Evolutionary conservation across 2,888 invertebrate genomes (phyloP).

Genomic region (Neria commutata): DNA sequence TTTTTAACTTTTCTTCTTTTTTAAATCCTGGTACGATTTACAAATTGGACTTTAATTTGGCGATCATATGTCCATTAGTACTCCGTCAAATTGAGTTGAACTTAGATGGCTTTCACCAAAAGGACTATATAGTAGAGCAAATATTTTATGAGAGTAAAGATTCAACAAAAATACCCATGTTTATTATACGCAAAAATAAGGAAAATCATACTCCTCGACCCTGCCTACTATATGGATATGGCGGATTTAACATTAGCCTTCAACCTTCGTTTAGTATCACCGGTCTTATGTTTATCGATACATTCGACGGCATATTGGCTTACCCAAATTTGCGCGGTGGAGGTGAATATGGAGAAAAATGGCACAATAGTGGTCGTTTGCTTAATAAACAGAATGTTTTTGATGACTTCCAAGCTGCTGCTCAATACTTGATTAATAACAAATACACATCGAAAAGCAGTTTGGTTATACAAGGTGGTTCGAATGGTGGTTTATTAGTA

Average conservation of each 20-base stretch:
- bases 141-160: slow-evolving; percentile 93
- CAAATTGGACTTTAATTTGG: slow-evolving; percentile 77
- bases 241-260: slow-evolving; percentile 93
- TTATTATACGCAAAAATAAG: slow-evolving; percentile 78
- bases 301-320: slow-evolving; percentile 87
- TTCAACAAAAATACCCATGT: slow-evolving; percentile 95
- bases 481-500: slow-evolving; percentile 96
- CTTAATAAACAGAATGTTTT: slow-evolving; percentile 96
- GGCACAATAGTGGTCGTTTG: slow-evolving; percentile 93
- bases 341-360: slow-evolving; percentile 96
- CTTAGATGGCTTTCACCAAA: slow-evolving; percentile 80
- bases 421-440: slow-evolving; percentile 81
- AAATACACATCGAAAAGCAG: slow-evolving; percentile 79
- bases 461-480: slow-evolving; percentile 90
- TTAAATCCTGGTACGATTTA: slow-evolving; percentile 85
- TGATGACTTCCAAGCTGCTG: slow-evolving; percentile 94
- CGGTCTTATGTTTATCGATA: slow-evolving; percentile 85
- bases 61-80: slow-evolving; percentile 70
- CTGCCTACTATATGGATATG: slow-evolving; percentile 92
- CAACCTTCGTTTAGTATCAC: slow-evolving; percentile 89
- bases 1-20: slow-evolving; percentile 94
- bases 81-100: slow-evolving; percentile 81
- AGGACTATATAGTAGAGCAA: slow-evolving; percentile 83
- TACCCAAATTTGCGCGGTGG: slow-evolving; percentile 96
- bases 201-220: slow-evolving; percentile 66